Conservation (phyloP, 2,113 vertebrate species). For the Salvelinus sp. region DNA sequence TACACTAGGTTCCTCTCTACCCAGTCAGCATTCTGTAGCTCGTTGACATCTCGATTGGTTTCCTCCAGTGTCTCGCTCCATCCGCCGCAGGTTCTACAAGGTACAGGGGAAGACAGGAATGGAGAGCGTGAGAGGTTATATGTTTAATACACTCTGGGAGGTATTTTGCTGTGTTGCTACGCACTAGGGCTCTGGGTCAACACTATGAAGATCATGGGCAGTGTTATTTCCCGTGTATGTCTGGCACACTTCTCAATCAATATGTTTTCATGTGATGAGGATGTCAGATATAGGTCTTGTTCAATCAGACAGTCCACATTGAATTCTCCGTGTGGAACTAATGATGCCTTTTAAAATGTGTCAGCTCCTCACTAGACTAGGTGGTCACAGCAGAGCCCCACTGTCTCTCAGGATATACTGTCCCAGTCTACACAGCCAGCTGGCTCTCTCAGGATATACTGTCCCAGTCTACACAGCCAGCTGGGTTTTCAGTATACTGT, state of each 20-base stretch:
- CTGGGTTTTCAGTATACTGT: too few relatives aligned
- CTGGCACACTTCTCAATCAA: not conserved
- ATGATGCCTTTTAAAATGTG: constrained; percentile 27
- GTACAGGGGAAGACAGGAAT: constrained; percentile 28
- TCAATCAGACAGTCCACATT: not conserved
- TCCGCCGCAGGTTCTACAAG: constrained; percentile 87
- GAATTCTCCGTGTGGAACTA: constrained; percentile 19
- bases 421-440: too few relatives aligned
- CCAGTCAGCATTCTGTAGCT: constrained; percentile 94
- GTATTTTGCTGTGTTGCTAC: not conserved
- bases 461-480: too few relatives aligned
- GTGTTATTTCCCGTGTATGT: not conserved
- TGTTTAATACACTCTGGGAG: not conserved
- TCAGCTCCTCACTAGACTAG: too few relatives aligned
- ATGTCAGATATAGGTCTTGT: constrained; percentile 6
- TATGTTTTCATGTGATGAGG: constrained; percentile 23
- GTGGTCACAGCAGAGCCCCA: too few relatives aligned
- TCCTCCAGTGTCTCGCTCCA: constrained; percentile 77
- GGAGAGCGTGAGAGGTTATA: not conserved
- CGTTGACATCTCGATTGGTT: constrained; percentile 84
- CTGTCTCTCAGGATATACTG: too few relatives aligned
- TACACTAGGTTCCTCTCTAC: constrained; percentile 67
- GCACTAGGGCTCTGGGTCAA: not conserved
- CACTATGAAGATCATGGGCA: not conserved
- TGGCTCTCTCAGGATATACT: too few relatives aligned